A percentile compares a stretch with the other conserved stretches of the same genome.
phyloP scores from a whole-genome alignment of 1,140 invertebrate genomes.

The Drosophila asahinai region DNA sequence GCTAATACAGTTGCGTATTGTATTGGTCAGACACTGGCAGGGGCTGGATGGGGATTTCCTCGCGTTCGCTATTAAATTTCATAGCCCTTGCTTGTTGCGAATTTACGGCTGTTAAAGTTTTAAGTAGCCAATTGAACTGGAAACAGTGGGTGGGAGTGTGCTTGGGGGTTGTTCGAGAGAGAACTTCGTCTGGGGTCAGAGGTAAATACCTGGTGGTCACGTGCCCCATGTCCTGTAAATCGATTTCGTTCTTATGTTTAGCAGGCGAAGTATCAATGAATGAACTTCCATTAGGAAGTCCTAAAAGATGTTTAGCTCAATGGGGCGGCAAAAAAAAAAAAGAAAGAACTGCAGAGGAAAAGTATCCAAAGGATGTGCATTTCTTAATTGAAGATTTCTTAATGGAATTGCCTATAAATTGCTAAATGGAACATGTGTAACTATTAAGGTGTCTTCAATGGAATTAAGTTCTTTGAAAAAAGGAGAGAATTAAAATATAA shows the following conservation, averaged over 20 bases:
- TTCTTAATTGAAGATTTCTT: conserved; percentile 13
- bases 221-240: conserved; percentile 53
- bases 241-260: conserved; percentile 39
- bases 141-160: conserved; percentile 9
- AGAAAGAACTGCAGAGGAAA: not conserved
- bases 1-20: conserved; percentile 78
- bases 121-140: conserved; percentile 67
- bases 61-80: conserved; percentile 75
- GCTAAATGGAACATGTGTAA: not conserved
- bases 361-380: not conserved
- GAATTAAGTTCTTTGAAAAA: not conserved
- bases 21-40: conserved; percentile 40
- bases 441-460: not conserved
- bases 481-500: not conserved
- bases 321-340: conserved; percentile 22
- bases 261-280: conserved; percentile 30
- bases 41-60: conserved; percentile 25
- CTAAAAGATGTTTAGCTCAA: conserved; percentile 41
- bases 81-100: conserved; percentile 74
- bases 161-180: not conserved
- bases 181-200: conserved; percentile 5
- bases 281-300: conserved; percentile 32
- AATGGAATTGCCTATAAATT: conserved; percentile 22
- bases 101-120: conserved; percentile 77
- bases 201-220: conserved; percentile 45